These are phyloP conservation scores for Chloroceryle amazona DNA, from an alignment of 2,797 vertebrate species.

Conservation along the genomic window DNA sequence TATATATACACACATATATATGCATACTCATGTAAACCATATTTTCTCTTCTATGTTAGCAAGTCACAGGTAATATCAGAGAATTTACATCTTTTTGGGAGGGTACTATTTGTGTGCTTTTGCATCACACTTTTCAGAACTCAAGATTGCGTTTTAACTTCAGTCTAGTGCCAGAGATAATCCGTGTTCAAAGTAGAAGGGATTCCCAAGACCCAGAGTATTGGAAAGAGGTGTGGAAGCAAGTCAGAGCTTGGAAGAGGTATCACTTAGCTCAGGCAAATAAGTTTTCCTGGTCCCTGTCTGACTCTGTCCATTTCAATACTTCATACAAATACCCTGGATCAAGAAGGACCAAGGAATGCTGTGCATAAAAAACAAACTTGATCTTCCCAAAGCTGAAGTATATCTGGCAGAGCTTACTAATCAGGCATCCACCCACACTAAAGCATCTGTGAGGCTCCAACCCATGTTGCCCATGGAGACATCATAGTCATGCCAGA, in stretches of 20 bases:
- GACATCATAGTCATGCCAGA: background rate
- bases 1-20: background rate
- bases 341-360: background rate
- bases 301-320: background rate
- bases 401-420: constrained; percentile 5
- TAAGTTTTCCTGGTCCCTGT: background rate
- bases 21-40: background rate
- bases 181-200: background rate
- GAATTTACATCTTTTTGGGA: background rate
- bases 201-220: background rate
- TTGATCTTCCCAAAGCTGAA: background rate
- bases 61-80: background rate
- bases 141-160: background rate
- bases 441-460: constrained; percentile 28
- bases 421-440: constrained; percentile 43
- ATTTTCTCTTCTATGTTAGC: background rate
- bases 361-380: background rate
- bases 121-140: background rate
- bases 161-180: background rate
- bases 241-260: background rate
- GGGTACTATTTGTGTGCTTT: background rate
- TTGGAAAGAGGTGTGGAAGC: background rate
- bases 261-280: background rate
- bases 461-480: background rate
- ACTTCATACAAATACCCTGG: background rate